Evolutionary conservation across 92 coral and sea anemone genomes (phyloP), one percentile per base, ranked within the genome.

Genomic region (Blastomussa wellsi): DNA sequence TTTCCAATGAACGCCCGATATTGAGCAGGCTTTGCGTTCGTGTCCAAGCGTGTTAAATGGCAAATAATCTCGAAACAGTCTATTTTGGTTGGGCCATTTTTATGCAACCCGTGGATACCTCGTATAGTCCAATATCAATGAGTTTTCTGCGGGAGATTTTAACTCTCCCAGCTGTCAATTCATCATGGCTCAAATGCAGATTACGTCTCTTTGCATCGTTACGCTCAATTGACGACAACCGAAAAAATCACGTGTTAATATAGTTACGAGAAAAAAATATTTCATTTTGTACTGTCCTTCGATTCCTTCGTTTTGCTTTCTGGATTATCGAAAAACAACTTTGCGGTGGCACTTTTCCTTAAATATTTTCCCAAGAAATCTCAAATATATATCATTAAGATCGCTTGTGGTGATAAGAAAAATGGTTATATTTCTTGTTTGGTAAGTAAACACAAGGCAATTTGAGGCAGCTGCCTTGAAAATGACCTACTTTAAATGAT

Each of bases 111-210:
- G 47, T 75, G 35, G 87, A 29, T 74, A 49, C 38, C 31, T 70
- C 62, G 62, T 73, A 77, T 29, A 65, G 74, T 68, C 48, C 83
- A 66, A 85, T 85, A 77, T 85, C 88, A 78, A 49, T 47, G 64
- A 75, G 24, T 85, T 57, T 44, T 85, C 83, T 77, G 88, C 88
- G 88, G 88, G 88, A 26, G 88, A 85, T 85, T 68, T 85, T 52
- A 65, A 12, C 70, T 76, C 76, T 49, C 47, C 49, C 83, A 85
- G 83, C 88, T 85, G 88, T 85, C 88, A 77, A 70, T 65, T 16
- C 76, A 24, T 28, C 52, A 59, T n/a, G 51, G 57, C 59, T 39
- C 52, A 26, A 37, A 51, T 53, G 36, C 79, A 79, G 37, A 62
- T 62, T 60, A 31, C 69, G 14, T 42, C 24, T 64, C 65, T 24